A percentile compares a stretch with the other conserved stretches of the same genome.
phyloP scores from a whole-genome alignment of 2,797 vertebrate species.

The Argya squamiceps region DNA sequence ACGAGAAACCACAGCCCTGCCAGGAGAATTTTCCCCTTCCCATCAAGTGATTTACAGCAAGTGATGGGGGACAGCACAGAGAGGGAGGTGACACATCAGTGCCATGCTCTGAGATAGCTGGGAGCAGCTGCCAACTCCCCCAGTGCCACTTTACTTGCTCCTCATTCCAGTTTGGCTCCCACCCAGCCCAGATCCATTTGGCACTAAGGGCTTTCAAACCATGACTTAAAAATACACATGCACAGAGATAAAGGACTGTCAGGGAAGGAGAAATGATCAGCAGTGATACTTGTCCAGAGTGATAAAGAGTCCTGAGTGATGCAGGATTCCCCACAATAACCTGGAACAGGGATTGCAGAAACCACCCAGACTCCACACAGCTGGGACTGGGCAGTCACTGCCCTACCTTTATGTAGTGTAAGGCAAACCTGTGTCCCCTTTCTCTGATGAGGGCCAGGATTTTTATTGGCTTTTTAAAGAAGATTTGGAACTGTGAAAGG shows the following conservation, averaged over 20 bases:
- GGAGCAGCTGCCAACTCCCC: not conserved
- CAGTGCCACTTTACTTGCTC: not conserved
- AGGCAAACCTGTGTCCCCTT: not conserved
- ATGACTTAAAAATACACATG: not conserved
- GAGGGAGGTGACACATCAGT: not conserved
- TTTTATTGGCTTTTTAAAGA: not conserved
- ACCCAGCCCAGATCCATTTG: not conserved
- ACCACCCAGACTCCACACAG: rapidly evolving
- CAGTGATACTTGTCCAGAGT: not conserved
- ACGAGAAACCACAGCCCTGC: constrained; percentile 60
- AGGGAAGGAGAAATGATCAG: not conserved
- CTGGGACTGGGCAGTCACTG: not conserved
- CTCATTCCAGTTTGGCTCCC: not conserved
- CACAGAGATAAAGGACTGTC: not conserved
- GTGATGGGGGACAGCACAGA: not conserved
- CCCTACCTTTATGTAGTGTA: not conserved
- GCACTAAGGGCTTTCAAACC: not conserved
- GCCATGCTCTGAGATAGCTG: not conserved
- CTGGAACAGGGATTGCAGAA: not conserved
- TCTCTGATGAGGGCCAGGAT: not conserved
- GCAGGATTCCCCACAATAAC: not conserved
- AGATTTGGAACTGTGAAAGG: not conserved
- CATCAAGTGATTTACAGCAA: not conserved
- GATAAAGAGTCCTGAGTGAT: rapidly evolving
- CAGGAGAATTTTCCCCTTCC: constrained; percentile 47